A percentile compares a stretch with the other conserved stretches of the same genome.
phyloP scores from a whole-genome alignment of 2,113 vertebrate species.

The Neolamprologus fasciatus region DNA sequence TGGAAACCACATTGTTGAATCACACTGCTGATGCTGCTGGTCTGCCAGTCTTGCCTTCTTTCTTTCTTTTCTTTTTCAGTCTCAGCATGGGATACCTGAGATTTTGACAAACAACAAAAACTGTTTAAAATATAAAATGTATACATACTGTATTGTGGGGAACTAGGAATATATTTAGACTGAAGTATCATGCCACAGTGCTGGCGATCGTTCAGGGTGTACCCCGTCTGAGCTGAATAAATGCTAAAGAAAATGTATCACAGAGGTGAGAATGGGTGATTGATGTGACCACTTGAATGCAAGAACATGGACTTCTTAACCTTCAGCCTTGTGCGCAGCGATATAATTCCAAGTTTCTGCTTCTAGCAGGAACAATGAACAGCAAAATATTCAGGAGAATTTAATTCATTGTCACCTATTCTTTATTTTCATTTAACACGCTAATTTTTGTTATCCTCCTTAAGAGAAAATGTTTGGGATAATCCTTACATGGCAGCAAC shows the following conservation, averaged over 20 bases:
- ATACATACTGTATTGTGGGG: accelerated
- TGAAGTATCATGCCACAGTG: not conserved
- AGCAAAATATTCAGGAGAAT: not conserved
- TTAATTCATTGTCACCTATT: not conserved
- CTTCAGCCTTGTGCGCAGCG: not conserved
- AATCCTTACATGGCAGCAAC: not conserved
- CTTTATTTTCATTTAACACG: not conserved
- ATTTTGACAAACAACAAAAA: not conserved
- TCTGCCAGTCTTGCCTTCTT: not conserved
- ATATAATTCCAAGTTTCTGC: not conserved
- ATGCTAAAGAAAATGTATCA: not conserved
- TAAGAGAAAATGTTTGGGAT: not conserved
- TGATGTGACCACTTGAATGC: not conserved
- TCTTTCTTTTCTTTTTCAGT: not conserved
- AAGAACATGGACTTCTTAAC: not conserved
- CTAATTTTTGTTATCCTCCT: not conserved
- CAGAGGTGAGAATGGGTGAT: not conserved
- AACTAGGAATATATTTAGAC: not conserved
- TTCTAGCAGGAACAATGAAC: not conserved
- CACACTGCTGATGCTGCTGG: conserved; percentile 5
- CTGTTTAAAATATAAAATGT: not conserved
- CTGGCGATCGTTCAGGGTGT: accelerated
- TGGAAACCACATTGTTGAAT: conserved; percentile 37
- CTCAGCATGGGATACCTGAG: not conserved
- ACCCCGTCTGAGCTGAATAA: not conserved